A percentile compares a stretch with the other conserved stretches of the same genome.
These are phyloP conservation scores for Ciconia nigra DNA, from an alignment of 2,797 vertebrate species.

Conservation along the genomic window DNA sequence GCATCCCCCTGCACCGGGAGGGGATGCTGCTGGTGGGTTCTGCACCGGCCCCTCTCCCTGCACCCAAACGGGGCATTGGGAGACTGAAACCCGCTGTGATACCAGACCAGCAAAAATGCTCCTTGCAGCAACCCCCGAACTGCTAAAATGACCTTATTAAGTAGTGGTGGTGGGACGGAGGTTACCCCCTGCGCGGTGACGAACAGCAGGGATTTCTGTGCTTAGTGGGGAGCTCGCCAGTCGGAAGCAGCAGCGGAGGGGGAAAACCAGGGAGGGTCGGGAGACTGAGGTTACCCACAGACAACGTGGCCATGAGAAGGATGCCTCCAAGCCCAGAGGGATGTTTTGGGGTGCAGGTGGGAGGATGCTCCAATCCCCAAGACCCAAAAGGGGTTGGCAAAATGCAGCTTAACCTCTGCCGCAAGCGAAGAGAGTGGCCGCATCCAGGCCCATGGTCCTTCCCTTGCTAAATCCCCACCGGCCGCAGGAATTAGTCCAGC, in stretches of 20 bases:
- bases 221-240: accelerated
- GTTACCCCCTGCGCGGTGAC: neutral
- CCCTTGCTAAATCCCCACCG: neutral
- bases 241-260: neutral
- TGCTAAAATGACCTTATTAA: neutral
- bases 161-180: accelerated
- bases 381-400: neutral
- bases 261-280: neutral
- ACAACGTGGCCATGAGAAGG: accelerated
- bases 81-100: neutral
- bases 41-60: neutral
- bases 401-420: neutral
- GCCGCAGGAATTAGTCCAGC: neutral
- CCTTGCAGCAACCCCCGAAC: neutral
- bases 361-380: neutral
- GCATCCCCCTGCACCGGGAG: neutral
- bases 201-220: neutral
- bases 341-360: neutral
- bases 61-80: neutral
- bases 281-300: neutral
- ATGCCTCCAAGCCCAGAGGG: neutral
- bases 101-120: neutral
- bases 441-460: neutral
- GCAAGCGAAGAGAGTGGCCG: accelerated
- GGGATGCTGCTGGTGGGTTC: neutral